Percentiles rank a stretch among this genome's conserved stretches.
These are phyloP conservation scores for Gandaritis pyraliata DNA, from an alignment of 2,888 invertebrate genomes.

Conservation along the genomic window DNA sequence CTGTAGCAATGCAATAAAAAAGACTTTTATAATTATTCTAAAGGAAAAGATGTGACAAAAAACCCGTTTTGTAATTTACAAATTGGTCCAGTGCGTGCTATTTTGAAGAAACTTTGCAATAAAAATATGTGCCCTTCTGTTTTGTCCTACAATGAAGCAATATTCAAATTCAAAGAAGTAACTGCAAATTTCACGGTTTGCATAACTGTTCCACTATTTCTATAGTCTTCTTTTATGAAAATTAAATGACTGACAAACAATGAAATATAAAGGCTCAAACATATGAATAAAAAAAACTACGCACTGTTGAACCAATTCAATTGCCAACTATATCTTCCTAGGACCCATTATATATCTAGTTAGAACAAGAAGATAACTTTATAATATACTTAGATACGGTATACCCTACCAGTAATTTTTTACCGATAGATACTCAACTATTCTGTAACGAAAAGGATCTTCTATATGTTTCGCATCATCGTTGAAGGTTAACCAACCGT, in stretches of 20 bases:
- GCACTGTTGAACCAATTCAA: neutral
- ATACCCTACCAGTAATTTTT: neutral
- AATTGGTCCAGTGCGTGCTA: conserved; percentile 56
- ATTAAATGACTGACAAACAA: conserved; percentile 9
- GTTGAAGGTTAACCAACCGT: conserved; percentile 16
- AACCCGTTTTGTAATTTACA: conserved; percentile 55
- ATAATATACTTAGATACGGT: no score
- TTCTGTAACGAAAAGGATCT: conserved; percentile 7
- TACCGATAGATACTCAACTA: neutral
- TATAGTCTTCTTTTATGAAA: conserved; percentile 25
- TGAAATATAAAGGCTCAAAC: neutral
- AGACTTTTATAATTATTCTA: conserved; percentile 55
- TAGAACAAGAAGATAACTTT: no score
- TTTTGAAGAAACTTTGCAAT: conserved; percentile 56
- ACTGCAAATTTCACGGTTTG: conserved; percentile 51
- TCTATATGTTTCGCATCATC: conserved; percentile 17
- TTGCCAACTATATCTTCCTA: no score
- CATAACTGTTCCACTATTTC: conserved; percentile 59
- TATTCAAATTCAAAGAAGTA: conserved; percentile 76
- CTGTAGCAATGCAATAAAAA: conserved; percentile 23
- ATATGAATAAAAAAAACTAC: neutral
- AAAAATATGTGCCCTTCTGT: conserved; percentile 35
- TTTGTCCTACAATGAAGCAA: conserved; percentile 46
- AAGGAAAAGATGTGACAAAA: conserved; percentile 49
- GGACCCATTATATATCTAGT: no score